These are phyloP conservation scores for Meleagris gallopavo DNA, from an alignment of 2,113 vertebrate species.

Conservation along the genomic window DNA sequence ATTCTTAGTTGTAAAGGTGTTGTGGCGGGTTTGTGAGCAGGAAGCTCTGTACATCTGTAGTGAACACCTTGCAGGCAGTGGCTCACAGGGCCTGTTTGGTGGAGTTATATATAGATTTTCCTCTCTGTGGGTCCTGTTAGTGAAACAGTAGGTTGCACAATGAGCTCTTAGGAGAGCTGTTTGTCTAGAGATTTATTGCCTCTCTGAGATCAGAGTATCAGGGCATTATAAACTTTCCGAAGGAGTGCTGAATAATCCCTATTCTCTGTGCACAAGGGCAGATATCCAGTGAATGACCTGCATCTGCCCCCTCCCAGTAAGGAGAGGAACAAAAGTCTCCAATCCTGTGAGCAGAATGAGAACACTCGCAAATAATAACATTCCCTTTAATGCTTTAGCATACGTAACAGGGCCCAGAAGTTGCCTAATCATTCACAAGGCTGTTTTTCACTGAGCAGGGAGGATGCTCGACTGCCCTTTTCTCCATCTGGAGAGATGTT, in stretches of 20 bases:
- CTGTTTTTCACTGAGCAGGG: not conserved
- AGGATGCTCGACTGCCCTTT: not conserved
- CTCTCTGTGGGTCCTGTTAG: not conserved
- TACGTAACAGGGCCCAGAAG: not conserved
- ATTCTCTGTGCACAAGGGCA: not conserved
- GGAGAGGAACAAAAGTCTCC: not conserved
- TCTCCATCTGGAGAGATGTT: not conserved
- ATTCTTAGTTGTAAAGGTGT: not conserved
- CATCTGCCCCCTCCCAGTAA: not conserved
- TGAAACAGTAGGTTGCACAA: not conserved
- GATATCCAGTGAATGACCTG: fast-evolving
- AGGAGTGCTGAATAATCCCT: not conserved
- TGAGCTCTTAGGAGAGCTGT: not conserved
- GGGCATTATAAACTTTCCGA: not conserved
- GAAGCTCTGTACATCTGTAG: not conserved
- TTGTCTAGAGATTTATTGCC: not conserved
- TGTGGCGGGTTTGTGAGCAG: not conserved
- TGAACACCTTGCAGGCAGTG: not conserved
- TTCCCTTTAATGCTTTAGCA: not conserved
- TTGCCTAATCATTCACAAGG: not conserved
- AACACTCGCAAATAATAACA: not conserved
- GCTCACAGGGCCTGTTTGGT: not conserved
- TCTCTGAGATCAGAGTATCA: not conserved
- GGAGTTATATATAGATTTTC: not conserved
- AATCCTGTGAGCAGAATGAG: not conserved